Evolutionary conservation across 2,797 vertebrate genomes (phyloP).

Genomic region (Neopelma chrysocephalum): DNA sequence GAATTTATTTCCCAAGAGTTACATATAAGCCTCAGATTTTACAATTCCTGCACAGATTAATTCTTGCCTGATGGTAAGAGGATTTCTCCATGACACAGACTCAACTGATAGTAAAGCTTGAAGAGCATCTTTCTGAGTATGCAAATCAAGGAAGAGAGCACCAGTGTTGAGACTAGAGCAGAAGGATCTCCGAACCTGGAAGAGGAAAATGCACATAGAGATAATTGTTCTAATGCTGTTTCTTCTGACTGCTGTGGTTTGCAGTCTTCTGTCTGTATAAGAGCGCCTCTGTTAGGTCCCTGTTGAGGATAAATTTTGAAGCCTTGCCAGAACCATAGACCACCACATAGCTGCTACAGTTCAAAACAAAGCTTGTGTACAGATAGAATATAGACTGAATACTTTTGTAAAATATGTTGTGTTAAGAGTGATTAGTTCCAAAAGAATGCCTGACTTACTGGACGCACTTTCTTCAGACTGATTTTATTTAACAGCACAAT

Average conservation of each 20-base stretch:
- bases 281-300: constrained; percentile 20
- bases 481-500: neutral
- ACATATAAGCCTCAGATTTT: constrained; percentile 36
- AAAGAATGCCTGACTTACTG: neutral
- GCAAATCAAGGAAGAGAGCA: constrained; percentile 21
- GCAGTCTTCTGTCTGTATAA: constrained; percentile 39
- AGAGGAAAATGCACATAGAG: constrained; percentile 1
- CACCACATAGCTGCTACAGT: constrained; percentile 70
- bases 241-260: constrained; percentile 16
- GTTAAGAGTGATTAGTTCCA: neutral
- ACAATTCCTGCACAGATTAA: constrained; percentile 49
- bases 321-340: constrained; percentile 68
- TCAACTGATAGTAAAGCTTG: neutral
- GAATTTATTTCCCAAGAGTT: constrained; percentile 64
- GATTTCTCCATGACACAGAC: constrained; percentile 23
- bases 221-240: constrained; percentile 10
- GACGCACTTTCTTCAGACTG: neutral
- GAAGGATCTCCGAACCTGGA: neutral
- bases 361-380: constrained; percentile 38
- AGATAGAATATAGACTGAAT: constrained; percentile 51
- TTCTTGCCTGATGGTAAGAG: constrained; percentile 51
- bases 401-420: neutral
- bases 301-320: constrained; percentile 67
- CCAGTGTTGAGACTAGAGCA: constrained; percentile 20
- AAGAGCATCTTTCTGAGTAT: constrained; percentile 31